Evolutionary conservation across 2,797 vertebrate species (phyloP).

Genomic region (Dendrocincla tyrannina): DNA sequence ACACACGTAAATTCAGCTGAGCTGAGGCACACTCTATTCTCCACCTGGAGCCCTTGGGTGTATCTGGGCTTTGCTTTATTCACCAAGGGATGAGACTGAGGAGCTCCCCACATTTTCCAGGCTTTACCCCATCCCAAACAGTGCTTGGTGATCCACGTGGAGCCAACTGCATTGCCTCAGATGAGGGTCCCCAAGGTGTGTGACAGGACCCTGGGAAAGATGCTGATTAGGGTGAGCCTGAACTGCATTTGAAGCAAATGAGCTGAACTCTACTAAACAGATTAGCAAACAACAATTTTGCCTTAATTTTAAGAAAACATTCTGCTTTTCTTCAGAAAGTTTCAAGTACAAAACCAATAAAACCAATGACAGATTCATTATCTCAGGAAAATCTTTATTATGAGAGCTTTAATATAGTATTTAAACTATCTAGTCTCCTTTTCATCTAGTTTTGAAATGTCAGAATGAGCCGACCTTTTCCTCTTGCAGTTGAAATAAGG

Average conservation of each 20-base stretch:
- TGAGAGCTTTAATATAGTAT: background rate
- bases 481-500: background rate
- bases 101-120: background rate
- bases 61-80: background rate
- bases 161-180: background rate
- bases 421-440: background rate
- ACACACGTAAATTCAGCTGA: background rate
- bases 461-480: background rate
- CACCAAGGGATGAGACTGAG: background rate
- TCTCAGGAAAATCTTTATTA: conserved; percentile 4
- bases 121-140: background rate
- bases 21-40: background rate
- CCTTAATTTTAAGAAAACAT: background rate
- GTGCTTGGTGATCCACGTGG: background rate
- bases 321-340: background rate
- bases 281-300: background rate
- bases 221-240: background rate
- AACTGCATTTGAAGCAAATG: background rate
- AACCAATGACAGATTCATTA: background rate
- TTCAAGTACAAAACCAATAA: background rate
- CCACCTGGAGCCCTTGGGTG: background rate
- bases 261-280: background rate
- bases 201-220: background rate
- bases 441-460: conserved; percentile 6
- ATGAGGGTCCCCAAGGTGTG: background rate